Base-by-base conservation (phyloP, 2,797 vertebrate species). In the Falco concolor region DNA sequence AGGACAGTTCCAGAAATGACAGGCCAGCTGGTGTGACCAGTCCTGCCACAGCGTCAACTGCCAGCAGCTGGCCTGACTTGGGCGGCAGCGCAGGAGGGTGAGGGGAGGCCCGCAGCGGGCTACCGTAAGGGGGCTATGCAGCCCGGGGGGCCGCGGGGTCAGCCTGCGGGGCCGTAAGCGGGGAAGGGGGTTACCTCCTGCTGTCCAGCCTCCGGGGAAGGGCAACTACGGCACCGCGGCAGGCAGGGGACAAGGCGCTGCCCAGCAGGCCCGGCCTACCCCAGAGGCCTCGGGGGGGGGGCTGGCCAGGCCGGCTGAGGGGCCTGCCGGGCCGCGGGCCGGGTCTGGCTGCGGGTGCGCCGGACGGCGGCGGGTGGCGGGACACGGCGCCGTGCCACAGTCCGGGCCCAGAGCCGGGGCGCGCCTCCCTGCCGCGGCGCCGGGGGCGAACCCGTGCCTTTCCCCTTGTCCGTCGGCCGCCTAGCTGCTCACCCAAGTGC, bases 1-100 rank as follows among this genome's bases (percentile, higher is more conserved):
- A 54, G 59, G 21, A 4, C 9, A 72, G 7, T 1, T 65, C 53
- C 83, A 8, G 6, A 22, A 30, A 20, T 6, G 8, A 4, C 20
- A 4, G 18, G 9, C n/a, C 56, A 3, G 0, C 16, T 1, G 22
- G 0, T 1, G 14, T 24, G 8, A 19, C 50, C 20, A 9, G 3
- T 5, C 6, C 4, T 9, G 19, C 32, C 64, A 5, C 10, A 3
- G 5, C 45, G 12, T 0, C 64, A 1, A 6, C 0, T 12, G 67
- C 12, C 20, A 0, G 67, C 56, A 13, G 61, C 56, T 4, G 1
- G 20, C 34, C 3, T 7, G 28, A 8, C 40, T 13, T 8, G 25
- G 16, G 7, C 20, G 8, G 34, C 19, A 5, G n/a, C 3, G 13
- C 5, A 44, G 9, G 27, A 25, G 44, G 32, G 13, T 2, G 49